A percentile compares a stretch with the other conserved stretches of the same genome.
Evolutionary conservation across 1,140 invertebrate genomes (phyloP).

Genomic region (Drosophila cardini): DNA sequence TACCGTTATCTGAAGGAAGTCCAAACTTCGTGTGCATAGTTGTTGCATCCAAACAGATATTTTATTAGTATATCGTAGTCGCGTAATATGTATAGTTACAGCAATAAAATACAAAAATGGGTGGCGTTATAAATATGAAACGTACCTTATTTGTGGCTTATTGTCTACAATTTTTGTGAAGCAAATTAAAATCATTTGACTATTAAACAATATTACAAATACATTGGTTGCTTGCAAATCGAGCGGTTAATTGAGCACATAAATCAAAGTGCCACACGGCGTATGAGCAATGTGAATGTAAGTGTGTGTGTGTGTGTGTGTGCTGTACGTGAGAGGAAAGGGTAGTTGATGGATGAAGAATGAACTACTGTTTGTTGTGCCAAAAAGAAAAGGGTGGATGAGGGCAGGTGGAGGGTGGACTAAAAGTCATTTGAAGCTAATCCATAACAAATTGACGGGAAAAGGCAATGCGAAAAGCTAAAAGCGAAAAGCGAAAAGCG

Average conservation of each 20-base stretch:
- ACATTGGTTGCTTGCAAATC: slow-evolving; percentile 11
- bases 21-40: no score
- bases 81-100: no score
- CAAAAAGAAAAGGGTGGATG: not conserved
- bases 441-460: slow-evolving; percentile 51
- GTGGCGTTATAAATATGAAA: no score
- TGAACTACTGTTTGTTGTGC: not conserved
- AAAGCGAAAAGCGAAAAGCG: slow-evolving; percentile 19
- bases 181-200: slow-evolving; percentile 20
- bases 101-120: no score
- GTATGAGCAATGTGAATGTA: slow-evolving; percentile 30
- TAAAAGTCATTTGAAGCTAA: slow-evolving; percentile 42
- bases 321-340: no score
- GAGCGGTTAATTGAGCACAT: slow-evolving; percentile 40
- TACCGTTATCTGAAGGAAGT: no score
- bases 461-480: slow-evolving; percentile 4
- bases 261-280: slow-evolving; percentile 38
- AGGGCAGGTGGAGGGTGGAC: not conserved
- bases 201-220: slow-evolving; percentile 20
- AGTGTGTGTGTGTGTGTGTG: no score
- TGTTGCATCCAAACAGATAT: no score
- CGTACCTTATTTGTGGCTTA: not conserved
- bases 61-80: no score
- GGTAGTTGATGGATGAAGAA: slow-evolving; percentile 9
- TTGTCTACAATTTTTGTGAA: not conserved